Percentiles rank a stretch among this genome's conserved stretches.
phyloP scores from a whole-genome alignment of 2,113 vertebrate species.

The Oryzias melastigma region DNA sequence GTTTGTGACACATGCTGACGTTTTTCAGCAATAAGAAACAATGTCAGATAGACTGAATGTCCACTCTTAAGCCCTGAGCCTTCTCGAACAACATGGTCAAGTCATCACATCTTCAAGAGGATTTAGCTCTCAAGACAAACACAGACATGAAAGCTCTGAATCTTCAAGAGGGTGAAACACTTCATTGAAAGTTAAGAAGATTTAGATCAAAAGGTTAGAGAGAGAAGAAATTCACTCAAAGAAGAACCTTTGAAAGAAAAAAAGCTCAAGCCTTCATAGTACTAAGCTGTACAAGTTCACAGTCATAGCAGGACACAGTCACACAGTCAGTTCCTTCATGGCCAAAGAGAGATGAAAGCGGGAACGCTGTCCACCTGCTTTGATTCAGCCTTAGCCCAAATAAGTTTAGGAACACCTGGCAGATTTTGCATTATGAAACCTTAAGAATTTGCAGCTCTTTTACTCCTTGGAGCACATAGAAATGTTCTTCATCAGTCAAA shows the following conservation, averaged over 20 bases:
- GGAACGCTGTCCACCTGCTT: slow-evolving; percentile 62
- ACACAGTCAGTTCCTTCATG: slow-evolving; percentile 53
- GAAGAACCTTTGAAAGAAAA: slow-evolving; percentile 48
- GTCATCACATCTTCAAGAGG: slow-evolving; percentile 63
- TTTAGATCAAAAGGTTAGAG: slow-evolving; percentile 82
- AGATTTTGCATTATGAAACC: slow-evolving; percentile 61
- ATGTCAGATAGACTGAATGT: slow-evolving; percentile 44
- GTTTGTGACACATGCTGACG: slow-evolving; percentile 8
- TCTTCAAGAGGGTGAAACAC: slow-evolving; percentile 76
- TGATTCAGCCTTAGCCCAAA: slow-evolving; percentile 61
- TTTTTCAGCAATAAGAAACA: slow-evolving; percentile 35
- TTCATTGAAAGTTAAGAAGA: slow-evolving; percentile 83
- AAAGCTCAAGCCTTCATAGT: slow-evolving; percentile 53
- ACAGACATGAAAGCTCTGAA: slow-evolving; percentile 74
- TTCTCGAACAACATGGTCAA: slow-evolving; percentile 60
- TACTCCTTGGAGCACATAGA: not conserved
- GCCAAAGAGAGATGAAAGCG: slow-evolving; percentile 74
- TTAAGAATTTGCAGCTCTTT: slow-evolving; percentile 44
- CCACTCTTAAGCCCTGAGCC: slow-evolving; percentile 41
- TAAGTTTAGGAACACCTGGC: slow-evolving; percentile 58
- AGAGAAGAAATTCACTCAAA: slow-evolving; percentile 67
- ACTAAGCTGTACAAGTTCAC: slow-evolving; percentile 74
- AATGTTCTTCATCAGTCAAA: too few species aligned
- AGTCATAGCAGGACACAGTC: slow-evolving; percentile 68
- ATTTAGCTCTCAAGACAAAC: slow-evolving; percentile 74